Base-by-base conservation (phyloP, 2,888 invertebrate species). In the Calliopum simillimum region DNA sequence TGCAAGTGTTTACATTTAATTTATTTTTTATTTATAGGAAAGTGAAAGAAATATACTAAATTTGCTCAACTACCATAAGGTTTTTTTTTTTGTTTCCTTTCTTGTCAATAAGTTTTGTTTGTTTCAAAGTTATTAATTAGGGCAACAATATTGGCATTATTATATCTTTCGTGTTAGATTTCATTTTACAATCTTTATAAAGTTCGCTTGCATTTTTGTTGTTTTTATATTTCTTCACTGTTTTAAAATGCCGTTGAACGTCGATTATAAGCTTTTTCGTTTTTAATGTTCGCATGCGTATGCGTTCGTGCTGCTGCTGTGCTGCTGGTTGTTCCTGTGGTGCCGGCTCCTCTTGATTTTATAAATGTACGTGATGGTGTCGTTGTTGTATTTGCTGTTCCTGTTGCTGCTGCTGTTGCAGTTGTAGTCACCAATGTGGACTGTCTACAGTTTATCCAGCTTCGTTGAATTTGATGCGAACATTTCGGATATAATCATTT, bases 401-500 rank as follows among this genome's bases (percentile, higher is more conserved):
- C 63, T 55, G 74, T 62, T 46, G 65, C 47, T 71, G 71, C 56
- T 68, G 66, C 44, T 64, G 69, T 62, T 64, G 49, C 33, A 58
- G 67, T 62, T 74, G 73, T 74, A 63, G 78, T 72, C 69, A 75
- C 78, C 76, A 79, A 72, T 72, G 82, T 76, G 71, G 84, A 80
- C 77, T 83, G 82, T 78, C 80, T 81, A 80, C 83, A 81, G 80
- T 81, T 81, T 77, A 81, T 77, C 84, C 83, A 84, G 77, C 85
- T 85, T 77, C 85, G 84, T 79, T 84, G 85, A 80, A 83, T 76
- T 76, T 86, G 86, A 82, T 86, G 86, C 82, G 85, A 86, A 86
- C 86, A 86, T 81, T 86, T 86, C 72, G 85, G 85, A 75, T 84
- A 86, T 75, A 84, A 86, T 86, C 86, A 86, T 86, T 86, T 86